Evolutionary conservation across 2,113 vertebrate species (phyloP), one percentile per base, ranked within the genome.

Genomic region (Mesembrinibis cayennensis): DNA sequence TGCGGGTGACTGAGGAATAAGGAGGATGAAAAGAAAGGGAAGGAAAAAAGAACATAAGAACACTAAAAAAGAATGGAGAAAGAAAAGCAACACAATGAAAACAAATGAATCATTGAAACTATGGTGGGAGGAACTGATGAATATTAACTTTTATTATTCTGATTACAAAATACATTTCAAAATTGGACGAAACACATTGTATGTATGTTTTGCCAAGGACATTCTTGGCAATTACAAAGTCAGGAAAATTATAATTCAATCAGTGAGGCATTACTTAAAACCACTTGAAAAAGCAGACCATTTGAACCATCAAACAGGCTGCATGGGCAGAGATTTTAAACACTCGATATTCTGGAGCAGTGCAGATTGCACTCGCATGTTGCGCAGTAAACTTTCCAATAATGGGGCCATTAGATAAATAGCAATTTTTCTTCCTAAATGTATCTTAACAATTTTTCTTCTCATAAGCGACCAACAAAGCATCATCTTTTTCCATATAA

Each of bases 111-210:
- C 0, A 19, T 72, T 96, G 62, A 91, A 96, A 96, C 71, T 66
- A 65, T 56, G 85, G 66, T 95, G 92, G 89, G 95, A 96, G 91
- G 87, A 94, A 95, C 95, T 76, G 82, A 96, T 76, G 81, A 96
- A 96, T 94, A 96, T 90, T 93, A 96, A 87, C 78, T 90, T 96
- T 67, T 94, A 93, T 96, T 93, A 94, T 96, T 95, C 10, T 6
- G 87, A 97, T 97, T 97, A 93, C 95, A 94, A 96, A 95, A 95
- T 85, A 91, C n/a, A 69, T 91, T 96, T 95, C 92, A 94, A 94
- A 96, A 90, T 72, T 91, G 87, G 87, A 96, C 80, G 87, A 94
- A 96, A 90, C 67, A 82, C 78, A 58, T 40, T 80, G 82, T 88
- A 62, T 73, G 87, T 87, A 88, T 65, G 62, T 94, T 96, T 96